Base-by-base conservation (phyloP, 1,140 invertebrate species). In the Pseudachorutes palmiensis region DNA sequence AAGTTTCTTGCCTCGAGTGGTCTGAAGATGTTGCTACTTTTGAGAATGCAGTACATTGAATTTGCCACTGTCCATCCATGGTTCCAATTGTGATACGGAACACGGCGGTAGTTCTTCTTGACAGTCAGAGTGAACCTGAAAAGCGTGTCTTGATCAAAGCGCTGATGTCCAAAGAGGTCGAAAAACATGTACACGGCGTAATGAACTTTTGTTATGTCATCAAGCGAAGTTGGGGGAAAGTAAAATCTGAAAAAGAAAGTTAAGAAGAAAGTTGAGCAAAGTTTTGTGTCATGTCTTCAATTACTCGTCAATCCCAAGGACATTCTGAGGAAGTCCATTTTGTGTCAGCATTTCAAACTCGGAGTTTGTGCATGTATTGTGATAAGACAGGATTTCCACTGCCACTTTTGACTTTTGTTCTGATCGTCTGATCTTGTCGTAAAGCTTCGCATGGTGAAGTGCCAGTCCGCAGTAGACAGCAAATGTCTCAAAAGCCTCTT, bases 1-100 rank as follows among this genome's bases (percentile, higher is more conserved):
- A 12, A 26, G 2, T 5, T 14, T 2, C 9, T 65, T 67, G 70
- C 72, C 67, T 73, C 72, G n/a, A 73, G 33, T 19, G 72, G 72
- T 64, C 70, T 62, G 58, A 73, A 73, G 12, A 65, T 55, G 49
- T 33, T 71, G 60, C 58, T 71, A 24, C 64, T 80, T 75, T 89
- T 89, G 28, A 92, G 80, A 45, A 91, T 85, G 22, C 84, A 83
- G 74, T 88, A 92, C 83, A 90, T 89, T 14, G 86, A 84, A 76
- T 92, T 89, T 1, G 89, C 89, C 0, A 92, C 90, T 2, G 87
- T 85, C 81, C 91, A 92, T 0, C 88, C 90, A 75, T 92, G 90
- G 22, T 85, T 85, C 86, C 90, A 92, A 78, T 92, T 92, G 77
- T 92, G 90, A 75, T 91, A 91, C 0, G 87, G 86, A 0, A 92